Evolutionary conservation across 2,797 vertebrate genomes (phyloP).

Genomic region (Hirundo rustica): DNA sequence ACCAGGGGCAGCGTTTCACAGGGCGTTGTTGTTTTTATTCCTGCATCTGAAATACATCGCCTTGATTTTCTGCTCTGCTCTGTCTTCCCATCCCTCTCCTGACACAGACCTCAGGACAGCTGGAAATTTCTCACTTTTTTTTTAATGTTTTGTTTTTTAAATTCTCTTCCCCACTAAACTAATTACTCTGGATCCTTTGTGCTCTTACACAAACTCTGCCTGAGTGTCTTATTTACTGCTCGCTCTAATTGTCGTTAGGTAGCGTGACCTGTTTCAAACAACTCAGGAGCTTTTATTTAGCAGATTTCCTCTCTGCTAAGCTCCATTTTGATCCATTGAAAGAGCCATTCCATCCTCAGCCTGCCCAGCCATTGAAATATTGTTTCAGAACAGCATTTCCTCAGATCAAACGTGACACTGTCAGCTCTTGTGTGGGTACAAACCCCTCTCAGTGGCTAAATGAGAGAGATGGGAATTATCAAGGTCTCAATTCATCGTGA

Average conservation of each 20-base stretch:
- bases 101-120: background rate
- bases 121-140: background rate
- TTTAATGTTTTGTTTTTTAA: background rate
- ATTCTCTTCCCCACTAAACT: background rate
- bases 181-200: constrained; percentile 17
- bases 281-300: background rate
- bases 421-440: background rate
- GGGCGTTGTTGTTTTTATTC: background rate
- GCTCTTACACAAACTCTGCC: background rate
- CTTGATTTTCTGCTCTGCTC: background rate
- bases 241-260: constrained; percentile 32
- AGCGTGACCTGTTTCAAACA: background rate
- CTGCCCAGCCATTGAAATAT: background rate
- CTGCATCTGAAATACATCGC: background rate
- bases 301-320: background rate
- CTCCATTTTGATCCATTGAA: background rate
- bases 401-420: background rate
- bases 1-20: background rate
- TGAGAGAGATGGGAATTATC: background rate
- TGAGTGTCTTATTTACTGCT: background rate
- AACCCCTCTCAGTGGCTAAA: background rate
- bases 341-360: background rate
- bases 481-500: background rate
- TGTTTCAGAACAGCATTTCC: background rate
- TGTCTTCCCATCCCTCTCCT: background rate